A percentile compares a stretch with the other conserved stretches of the same genome.
These are phyloP conservation scores for Callipepla californica DNA, from an alignment of 2,113 vertebrate genomes.

Conservation along the genomic window DNA sequence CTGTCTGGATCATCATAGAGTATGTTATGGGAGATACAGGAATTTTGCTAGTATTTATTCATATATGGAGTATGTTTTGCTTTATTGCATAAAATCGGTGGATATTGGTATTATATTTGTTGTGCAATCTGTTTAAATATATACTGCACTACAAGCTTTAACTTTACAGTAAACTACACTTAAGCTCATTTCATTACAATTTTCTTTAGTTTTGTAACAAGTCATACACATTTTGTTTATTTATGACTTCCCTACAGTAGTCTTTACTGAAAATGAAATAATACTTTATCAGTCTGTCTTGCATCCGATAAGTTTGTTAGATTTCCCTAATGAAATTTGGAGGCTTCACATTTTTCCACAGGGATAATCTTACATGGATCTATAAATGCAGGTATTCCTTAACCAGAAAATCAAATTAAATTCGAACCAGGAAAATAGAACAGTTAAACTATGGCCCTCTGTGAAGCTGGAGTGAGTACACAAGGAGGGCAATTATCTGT, in stretches of 20 bases:
- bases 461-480: background rate
- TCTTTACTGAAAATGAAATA: constrained; percentile 35
- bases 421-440: background rate
- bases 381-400: constrained; percentile 24
- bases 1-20: background rate
- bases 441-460: background rate
- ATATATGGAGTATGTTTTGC: background rate
- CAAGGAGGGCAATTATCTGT: background rate
- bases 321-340: constrained; percentile 49
- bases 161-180: background rate
- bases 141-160: background rate
- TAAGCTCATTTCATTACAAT: background rate
- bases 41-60: background rate
- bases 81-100: background rate
- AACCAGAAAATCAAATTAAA: constrained; percentile 49
- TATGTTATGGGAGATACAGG: background rate
- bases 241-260: background rate
- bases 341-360: constrained; percentile 28
- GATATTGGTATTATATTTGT: background rate
- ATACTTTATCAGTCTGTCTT: background rate
- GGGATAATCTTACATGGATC: background rate
- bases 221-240: background rate
- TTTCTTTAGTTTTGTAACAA: background rate
- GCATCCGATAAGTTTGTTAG: constrained; percentile 27
- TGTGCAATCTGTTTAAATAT: background rate